Percentiles rank a stretch among this genome's conserved stretches.
Evolutionary conservation across 2,797 vertebrate genomes (phyloP).

Genomic region (Epinephelus awoara): DNA sequence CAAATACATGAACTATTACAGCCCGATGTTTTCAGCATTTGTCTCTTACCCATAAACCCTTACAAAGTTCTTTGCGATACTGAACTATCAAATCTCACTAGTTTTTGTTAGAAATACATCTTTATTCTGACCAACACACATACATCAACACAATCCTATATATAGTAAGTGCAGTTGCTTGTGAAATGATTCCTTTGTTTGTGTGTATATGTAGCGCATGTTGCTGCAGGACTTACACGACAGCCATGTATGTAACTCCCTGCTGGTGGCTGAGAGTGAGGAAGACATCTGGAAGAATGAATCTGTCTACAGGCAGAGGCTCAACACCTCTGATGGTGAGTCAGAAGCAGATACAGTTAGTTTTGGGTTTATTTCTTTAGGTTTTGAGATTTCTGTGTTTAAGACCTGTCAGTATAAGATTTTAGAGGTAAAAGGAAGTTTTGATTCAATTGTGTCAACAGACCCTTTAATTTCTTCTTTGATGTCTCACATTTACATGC

Average conservation of each 20-base stretch:
- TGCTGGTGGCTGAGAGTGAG: slow-evolving; percentile 98
- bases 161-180: neutral
- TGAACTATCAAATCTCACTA: neutral
- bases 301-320: slow-evolving; percentile 89
- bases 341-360: neutral
- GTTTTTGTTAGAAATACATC: neutral
- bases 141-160: neutral
- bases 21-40: neutral
- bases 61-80: neutral
- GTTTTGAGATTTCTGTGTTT: neutral
- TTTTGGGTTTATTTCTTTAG: neutral
- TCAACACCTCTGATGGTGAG: slow-evolving; percentile 90
- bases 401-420: too few relatives aligned
- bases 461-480: neutral
- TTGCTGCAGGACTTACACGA: slow-evolving; percentile 97
- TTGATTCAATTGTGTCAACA: neutral
- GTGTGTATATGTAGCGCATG: slow-evolving; percentile 85
- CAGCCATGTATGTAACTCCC: slow-evolving; percentile 94
- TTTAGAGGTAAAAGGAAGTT: neutral
- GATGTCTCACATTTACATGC: neutral
- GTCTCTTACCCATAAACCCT: neutral
- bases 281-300: slow-evolving; percentile 99
- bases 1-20: too few relatives aligned
- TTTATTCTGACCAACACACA: neutral
- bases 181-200: neutral